A percentile compares a stretch with the other conserved stretches of the same genome.
Evolutionary conservation across 2,888 invertebrate genomes (phyloP).

Genomic region (Cephus sareptanus): DNA sequence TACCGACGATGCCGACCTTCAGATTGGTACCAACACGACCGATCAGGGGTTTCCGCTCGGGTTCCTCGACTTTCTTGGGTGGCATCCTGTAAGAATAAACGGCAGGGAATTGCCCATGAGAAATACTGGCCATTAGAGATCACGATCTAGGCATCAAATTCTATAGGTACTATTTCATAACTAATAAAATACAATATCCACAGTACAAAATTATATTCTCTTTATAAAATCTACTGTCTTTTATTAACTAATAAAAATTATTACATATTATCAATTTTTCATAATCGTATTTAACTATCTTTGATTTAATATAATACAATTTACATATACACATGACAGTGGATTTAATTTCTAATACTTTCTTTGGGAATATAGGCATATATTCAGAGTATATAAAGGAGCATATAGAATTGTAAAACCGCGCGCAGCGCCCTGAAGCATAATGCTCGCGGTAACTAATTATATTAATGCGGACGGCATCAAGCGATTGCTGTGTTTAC

Average conservation of each 20-base stretch:
- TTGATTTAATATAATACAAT: not conserved
- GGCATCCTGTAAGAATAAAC: slow-evolving; percentile 69
- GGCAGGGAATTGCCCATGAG: not conserved
- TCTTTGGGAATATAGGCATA: not conserved
- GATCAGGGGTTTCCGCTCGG: slow-evolving; percentile 89
- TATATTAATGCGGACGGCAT: slow-evolving; percentile 65
- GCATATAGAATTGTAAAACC: not conserved
- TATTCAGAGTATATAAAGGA: not conserved
- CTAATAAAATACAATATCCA: not conserved
- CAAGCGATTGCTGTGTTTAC: slow-evolving; percentile 64
- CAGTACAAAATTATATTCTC: not conserved
- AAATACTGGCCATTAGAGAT: not conserved
- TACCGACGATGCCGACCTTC: slow-evolving; percentile 94
- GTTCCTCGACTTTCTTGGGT: slow-evolving; percentile 91
- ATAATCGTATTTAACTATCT: not conserved
- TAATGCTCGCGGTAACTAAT: slow-evolving; percentile 61
- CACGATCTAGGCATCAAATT: slow-evolving; percentile 14
- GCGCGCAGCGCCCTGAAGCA: slow-evolving; percentile 25
- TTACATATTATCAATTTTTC: not conserved
- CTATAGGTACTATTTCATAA: slow-evolving; percentile 7
- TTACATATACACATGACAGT: not conserved
- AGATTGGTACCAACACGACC: slow-evolving; percentile 96
- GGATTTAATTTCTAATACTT: slow-evolving; percentile 26
- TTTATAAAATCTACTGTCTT: not conserved
- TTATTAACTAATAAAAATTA: not conserved